phyloP scores from a whole-genome alignment of 2,888 invertebrate species.

The Synanthedon tipuliformis region DNA sequence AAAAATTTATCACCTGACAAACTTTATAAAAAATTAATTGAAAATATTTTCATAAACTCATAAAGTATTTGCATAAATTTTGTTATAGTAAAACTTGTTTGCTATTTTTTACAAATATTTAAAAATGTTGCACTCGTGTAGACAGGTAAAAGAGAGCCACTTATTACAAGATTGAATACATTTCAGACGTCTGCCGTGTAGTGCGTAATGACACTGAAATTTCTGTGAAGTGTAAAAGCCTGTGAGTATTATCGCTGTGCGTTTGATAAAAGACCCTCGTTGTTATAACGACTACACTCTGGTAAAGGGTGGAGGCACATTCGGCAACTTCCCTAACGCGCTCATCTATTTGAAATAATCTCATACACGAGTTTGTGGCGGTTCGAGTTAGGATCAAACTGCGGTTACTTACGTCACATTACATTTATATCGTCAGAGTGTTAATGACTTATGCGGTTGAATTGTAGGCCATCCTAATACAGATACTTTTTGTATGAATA shows the following conservation, averaged over 20 bases:
- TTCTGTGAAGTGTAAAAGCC: constrained; percentile 22
- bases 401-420: no score
- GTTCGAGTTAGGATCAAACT: not conserved
- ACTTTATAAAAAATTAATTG: no score
- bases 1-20: no score
- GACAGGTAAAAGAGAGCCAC: not conserved
- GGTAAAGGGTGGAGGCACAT: constrained; percentile 31
- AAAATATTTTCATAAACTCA: no score
- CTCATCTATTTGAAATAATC: constrained; percentile 41
- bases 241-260: constrained; percentile 17
- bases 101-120: no score
- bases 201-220: not conserved
- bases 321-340: constrained; percentile 31
- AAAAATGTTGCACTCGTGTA: not conserved
- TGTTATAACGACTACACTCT: constrained; percentile 24
- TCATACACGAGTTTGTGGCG: constrained; percentile 30
- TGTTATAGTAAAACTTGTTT: no score
- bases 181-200: not conserved
- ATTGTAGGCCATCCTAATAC: no score
- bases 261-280: constrained; percentile 35
- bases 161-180: not conserved
- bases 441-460: no score
- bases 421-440: no score
- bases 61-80: no score
- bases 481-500: no score